These are phyloP conservation scores for Aphis gossypii DNA, from an alignment of 1,140 invertebrate species.

Conservation along the genomic window DNA sequence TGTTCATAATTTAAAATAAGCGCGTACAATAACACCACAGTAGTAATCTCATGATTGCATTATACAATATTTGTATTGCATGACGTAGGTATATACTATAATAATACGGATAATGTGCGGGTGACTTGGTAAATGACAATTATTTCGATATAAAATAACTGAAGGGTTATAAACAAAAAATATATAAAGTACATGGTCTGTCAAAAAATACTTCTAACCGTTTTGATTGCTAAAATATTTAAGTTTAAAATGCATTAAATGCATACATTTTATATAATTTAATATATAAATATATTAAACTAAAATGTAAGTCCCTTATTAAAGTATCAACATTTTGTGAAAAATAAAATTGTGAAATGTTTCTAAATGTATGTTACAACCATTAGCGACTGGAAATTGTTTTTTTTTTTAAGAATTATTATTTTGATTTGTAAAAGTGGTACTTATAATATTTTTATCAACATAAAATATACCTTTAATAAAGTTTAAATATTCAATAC, in stretches of 20 bases:
- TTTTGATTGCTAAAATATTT: not conserved
- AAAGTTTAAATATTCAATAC: not conserved
- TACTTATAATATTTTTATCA: not conserved
- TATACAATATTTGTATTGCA: not conserved
- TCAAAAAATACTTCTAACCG: not conserved
- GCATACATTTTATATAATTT: not conserved
- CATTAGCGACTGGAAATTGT: not conserved
- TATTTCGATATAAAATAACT: not conserved
- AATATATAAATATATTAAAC: too few species aligned
- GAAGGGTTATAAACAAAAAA: not conserved
- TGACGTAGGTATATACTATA: not conserved
- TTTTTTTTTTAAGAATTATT: not conserved
- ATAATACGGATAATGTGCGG: not conserved
- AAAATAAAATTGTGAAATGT: not conserved
- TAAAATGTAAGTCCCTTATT: not conserved
- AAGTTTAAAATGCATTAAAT: not conserved
- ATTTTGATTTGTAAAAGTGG: not conserved
- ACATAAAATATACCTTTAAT: not conserved
- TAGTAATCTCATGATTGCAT: not conserved
- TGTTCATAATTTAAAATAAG: not conserved
- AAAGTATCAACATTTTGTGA: not conserved
- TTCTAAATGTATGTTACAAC: not conserved
- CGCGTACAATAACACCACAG: not conserved
- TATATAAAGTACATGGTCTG: not conserved
- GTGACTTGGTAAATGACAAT: not conserved